Percentiles rank a stretch among this genome's conserved stretches.
Conservation (phyloP, 2,113 vertebrate species). For the Galbula dea region DNA sequence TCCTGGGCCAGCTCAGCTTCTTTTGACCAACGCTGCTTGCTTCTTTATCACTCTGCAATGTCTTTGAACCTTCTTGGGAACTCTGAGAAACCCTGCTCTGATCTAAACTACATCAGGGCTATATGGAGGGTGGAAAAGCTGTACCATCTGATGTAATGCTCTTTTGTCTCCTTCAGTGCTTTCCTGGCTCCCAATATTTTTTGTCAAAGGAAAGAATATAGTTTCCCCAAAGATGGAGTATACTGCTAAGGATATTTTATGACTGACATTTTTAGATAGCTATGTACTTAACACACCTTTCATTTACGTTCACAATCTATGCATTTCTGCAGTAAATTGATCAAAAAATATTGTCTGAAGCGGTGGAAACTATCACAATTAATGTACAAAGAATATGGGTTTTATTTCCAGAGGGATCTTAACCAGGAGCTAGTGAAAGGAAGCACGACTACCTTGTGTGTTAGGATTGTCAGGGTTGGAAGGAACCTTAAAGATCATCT, state of each 20-base stretch:
- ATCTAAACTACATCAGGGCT: neutral
- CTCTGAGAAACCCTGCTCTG: neutral
- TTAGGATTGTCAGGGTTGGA: too few relatives aligned
- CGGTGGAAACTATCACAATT: neutral
- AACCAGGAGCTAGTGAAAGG: neutral
- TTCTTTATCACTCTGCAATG: neutral
- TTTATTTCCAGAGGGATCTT: neutral
- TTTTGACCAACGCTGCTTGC: neutral
- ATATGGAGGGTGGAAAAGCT: accelerated
- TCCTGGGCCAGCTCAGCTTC: neutral
- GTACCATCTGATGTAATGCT: neutral
- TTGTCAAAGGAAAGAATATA: neutral
- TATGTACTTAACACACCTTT: neutral
- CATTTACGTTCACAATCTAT: neutral
- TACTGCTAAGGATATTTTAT: neutral
- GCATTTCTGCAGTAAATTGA: neutral
- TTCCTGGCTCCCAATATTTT: neutral
- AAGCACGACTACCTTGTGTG: neutral
- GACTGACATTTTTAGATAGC: neutral
- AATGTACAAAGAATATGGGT: accelerated
- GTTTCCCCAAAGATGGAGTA: neutral
- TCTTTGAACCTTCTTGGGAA: neutral
- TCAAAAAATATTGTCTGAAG: neutral
- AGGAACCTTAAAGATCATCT: too few relatives aligned
- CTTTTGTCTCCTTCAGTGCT: neutral